phyloP scores from a whole-genome alignment of 1,140 invertebrate genomes.

The Neelides sp. region DNA sequence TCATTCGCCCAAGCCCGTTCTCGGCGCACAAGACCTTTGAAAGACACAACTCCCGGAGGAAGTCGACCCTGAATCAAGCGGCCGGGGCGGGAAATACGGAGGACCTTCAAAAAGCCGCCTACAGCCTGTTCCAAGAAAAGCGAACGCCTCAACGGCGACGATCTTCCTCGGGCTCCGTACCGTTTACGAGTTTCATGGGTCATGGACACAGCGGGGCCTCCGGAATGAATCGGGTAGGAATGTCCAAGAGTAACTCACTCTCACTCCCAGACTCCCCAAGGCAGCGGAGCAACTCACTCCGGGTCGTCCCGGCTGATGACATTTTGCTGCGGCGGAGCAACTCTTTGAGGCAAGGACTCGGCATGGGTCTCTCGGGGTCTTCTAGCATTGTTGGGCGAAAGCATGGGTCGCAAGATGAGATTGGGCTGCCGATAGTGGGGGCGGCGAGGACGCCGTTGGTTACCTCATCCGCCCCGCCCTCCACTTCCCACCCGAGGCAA shows the following conservation, averaged over 20 bases:
- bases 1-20: slow-evolving; percentile 78
- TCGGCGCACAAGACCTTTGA: slow-evolving; percentile 88
- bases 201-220: slow-evolving; percentile 40
- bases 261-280: slow-evolving; percentile 74
- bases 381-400: slow-evolving; percentile 50
- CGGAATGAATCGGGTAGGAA: slow-evolving; percentile 46
- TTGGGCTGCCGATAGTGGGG: slow-evolving; percentile 54
- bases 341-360: slow-evolving; percentile 62
- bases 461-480: slow-evolving; percentile 1
- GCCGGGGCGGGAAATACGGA: slow-evolving; percentile 36
- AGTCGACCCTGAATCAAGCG: slow-evolving; percentile 51
- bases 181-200: slow-evolving; percentile 38
- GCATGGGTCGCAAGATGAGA: slow-evolving; percentile 64
- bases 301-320: slow-evolving; percentile 57
- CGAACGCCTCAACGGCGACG: slow-evolving; percentile 14
- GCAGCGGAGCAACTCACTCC: slow-evolving; percentile 67
- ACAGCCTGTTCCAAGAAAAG: slow-evolving; percentile 19
- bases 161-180: slow-evolving; percentile 17
- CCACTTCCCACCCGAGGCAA: slow-evolving; percentile 24
- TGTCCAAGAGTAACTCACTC: slow-evolving; percentile 66
- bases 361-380: slow-evolving; percentile 35
- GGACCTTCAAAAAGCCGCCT: slow-evolving; percentile 27
- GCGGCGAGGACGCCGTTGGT: neutral
- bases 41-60: slow-evolving; percentile 73
- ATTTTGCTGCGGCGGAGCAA: slow-evolving; percentile 68